Evolutionary conservation across 2,888 invertebrate genomes (phyloP), one percentile per base, ranked within the genome.

Genomic region (Cenopis cana): DNA sequence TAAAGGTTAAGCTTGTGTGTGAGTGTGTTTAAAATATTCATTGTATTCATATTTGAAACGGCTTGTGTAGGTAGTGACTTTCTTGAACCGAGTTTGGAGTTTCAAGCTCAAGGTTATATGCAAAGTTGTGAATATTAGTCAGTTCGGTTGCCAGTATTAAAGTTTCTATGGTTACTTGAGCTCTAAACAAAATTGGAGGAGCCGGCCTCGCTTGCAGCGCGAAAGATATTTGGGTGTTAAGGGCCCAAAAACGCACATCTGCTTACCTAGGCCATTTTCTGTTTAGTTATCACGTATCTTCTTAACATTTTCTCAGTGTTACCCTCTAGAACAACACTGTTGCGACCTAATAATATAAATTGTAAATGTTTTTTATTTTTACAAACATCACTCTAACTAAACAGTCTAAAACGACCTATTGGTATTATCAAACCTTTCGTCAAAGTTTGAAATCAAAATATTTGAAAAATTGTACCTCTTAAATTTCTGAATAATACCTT

Each of bases 101-200:
- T 74, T 74, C 72, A 69, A 65, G 60, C 66, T 24, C 79, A 81
- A 85, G 83, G 81, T 81, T 76, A 72, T 68, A 78, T 78, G 79
- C 78, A 79, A 82, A 82, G 76, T 80, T 79, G 77, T 79, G 79
- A 83, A 84, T 81, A 81, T 81, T 79, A 68, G 76, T 78, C 74
- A 64, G 76, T 75, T 77, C 78, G 56, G 24, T 65, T 68, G 69
- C 72, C 73, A 74, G 52, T 74, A 72, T 74, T 71, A 65, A 73
- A 57, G 87, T 91, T 77, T 77, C 80, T 78, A 87, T 85, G 78
- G 82, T 74, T 70, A 90, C 89, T 74, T 56, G 77, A 79, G 82
- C 85, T 87, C 83, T 89, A 41, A 91, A 91, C 90, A 91, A 87
- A 87, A 88, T 90, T 89, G 86, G 84, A 87, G 82, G 38, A n/a